These are phyloP conservation scores for Enteromius anoplus DNA, from an alignment of 2,797 vertebrate species.

Conservation along the genomic window DNA sequence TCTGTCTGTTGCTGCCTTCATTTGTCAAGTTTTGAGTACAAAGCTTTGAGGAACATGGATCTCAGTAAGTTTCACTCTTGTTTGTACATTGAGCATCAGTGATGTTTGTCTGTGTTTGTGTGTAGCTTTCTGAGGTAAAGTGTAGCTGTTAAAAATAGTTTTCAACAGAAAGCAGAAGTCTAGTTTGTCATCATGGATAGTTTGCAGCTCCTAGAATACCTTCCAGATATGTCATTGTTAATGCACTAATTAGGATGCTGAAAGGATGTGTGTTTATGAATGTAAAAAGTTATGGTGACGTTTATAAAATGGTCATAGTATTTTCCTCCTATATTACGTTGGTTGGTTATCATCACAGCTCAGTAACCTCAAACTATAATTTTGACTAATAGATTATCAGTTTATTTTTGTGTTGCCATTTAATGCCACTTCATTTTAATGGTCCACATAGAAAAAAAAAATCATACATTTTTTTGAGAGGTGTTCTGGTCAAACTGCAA, in stretches of 20 bases:
- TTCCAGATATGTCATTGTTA: neutral
- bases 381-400: too few relatives aligned
- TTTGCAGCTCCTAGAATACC: neutral
- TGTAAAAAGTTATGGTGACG: neutral
- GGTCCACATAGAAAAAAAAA: neutral
- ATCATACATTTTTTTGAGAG: neutral
- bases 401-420: too few relatives aligned
- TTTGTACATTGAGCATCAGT: neutral
- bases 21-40: neutral
- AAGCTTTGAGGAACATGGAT: neutral
- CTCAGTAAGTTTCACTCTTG: slow-evolving; percentile 17
- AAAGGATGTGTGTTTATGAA: neutral
- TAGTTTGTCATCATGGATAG: neutral
- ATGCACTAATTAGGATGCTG: neutral
- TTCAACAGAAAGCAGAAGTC: slow-evolving; percentile 1
- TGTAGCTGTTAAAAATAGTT: neutral
- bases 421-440: neutral
- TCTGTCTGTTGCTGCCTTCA: slow-evolving; percentile 39
- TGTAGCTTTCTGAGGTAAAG: neutral
- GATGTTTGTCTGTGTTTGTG: neutral
- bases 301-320: neutral
- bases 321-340: neutral
- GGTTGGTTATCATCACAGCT: too few relatives aligned
- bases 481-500: too few relatives aligned
- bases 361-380: too few relatives aligned